Evolutionary conservation across 2,797 vertebrate genomes (phyloP).

Genomic region (Rousettus madagascariensis): DNA sequence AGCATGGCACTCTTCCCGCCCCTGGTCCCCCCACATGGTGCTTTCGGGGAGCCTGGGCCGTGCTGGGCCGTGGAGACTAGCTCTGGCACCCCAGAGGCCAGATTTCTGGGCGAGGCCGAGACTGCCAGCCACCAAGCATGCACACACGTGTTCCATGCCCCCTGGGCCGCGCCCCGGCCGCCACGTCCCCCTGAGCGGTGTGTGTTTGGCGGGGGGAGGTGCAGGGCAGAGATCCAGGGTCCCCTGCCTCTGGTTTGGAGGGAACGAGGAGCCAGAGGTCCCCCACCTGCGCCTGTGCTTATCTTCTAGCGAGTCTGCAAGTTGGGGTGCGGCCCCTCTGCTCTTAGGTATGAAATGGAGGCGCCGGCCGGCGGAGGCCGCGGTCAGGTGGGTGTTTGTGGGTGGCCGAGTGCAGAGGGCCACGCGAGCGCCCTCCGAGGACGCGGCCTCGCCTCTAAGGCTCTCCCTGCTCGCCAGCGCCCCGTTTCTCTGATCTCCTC

Average conservation of each 20-base stretch:
- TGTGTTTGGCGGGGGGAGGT: background rate
- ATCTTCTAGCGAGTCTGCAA: background rate
- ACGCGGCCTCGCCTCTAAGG: background rate
- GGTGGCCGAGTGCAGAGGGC: background rate
- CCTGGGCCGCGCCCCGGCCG: background rate
- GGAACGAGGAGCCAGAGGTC: background rate
- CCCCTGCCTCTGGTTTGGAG: background rate
- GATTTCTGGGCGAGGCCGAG: background rate
- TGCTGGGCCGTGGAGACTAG: background rate
- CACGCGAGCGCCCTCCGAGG: background rate
- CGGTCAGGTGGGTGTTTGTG: background rate
- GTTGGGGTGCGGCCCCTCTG: background rate
- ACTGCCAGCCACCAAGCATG: background rate
- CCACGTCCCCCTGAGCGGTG: background rate
- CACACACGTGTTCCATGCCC: background rate
- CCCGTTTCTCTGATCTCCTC: background rate
- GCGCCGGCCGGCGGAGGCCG: background rate
- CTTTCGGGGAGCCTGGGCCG: background rate
- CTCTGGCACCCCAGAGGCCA: background rate
- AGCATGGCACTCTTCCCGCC: background rate
- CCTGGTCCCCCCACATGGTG: rapidly evolving
- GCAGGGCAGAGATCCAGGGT: background rate
- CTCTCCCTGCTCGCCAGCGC: background rate
- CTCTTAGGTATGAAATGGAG: background rate
- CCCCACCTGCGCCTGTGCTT: background rate